Evolutionary conservation across 2,113 vertebrate species (phyloP).

Genomic region (Pangasianodon gigas): DNA sequence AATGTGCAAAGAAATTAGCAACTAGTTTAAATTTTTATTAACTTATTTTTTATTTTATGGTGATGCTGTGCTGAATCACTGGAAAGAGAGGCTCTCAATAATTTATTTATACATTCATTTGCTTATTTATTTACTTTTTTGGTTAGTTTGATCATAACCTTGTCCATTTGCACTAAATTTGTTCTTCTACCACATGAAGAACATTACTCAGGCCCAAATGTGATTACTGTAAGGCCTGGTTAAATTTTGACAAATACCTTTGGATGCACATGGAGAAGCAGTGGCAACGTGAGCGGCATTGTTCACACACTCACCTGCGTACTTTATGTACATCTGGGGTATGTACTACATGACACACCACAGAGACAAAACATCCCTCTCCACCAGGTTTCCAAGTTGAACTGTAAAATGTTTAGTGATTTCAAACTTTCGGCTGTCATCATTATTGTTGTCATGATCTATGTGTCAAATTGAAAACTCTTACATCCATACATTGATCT

Average conservation of each 20-base stretch:
- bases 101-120: not conserved
- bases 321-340: not conserved
- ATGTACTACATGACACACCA: not conserved
- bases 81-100: not conserved
- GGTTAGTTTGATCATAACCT: not conserved
- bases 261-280: not conserved
- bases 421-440: not conserved
- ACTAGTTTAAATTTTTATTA: not conserved
- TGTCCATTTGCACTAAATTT: not conserved
- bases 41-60: not conserved
- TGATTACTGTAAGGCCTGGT: not conserved
- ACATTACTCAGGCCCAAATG: not conserved
- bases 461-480: not conserved
- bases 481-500: too few relatives aligned
- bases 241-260: not conserved
- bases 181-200: not conserved
- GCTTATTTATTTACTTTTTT: not conserved
- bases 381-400: not conserved
- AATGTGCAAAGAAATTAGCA: not conserved
- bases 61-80: not conserved
- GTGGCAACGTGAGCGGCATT: not conserved
- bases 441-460: not conserved
- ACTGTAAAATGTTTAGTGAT: not conserved
- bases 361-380: not conserved
- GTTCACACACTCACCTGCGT: not conserved